phyloP scores from a whole-genome alignment of 2,888 invertebrate genomes.

The Eristalis arbustorum region DNA sequence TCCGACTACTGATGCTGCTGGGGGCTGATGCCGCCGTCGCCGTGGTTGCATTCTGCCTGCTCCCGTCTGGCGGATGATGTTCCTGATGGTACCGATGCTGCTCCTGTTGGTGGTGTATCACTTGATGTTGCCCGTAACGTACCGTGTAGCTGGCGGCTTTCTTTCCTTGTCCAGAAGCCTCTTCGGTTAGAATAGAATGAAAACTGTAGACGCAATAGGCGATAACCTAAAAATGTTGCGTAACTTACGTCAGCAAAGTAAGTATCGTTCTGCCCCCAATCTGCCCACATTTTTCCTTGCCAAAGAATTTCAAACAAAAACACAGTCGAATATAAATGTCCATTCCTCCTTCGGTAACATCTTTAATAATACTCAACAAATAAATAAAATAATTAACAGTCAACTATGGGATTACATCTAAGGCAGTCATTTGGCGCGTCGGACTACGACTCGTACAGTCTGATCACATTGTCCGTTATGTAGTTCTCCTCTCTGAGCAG shows the following conservation, averaged over 20 bases:
- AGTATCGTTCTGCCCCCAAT: neutral
- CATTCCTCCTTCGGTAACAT: slow-evolving; percentile 17
- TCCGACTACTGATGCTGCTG: too few species aligned
- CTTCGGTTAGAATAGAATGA: too few species aligned
- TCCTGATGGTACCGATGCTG: neutral
- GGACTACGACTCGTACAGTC: slow-evolving; percentile 55
- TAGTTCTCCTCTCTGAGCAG: slow-evolving; percentile 17
- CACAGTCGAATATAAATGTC: neutral
- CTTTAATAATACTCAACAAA: slow-evolving; percentile 45
- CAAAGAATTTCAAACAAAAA: neutral
- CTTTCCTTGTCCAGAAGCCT: too few species aligned
- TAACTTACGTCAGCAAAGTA: too few species aligned
- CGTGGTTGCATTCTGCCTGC: slow-evolving; percentile 20
- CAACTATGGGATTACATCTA: slow-evolving; percentile 20
- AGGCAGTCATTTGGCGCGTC: slow-evolving; percentile 8
- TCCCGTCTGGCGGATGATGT: neutral
- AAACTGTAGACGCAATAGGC: too few species aligned
- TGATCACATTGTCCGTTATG: slow-evolving; percentile 47
- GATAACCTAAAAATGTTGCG: too few species aligned
- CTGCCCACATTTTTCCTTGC: neutral
- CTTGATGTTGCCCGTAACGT: slow-evolving; percentile 30
- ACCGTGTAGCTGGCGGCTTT: slow-evolving; percentile 52
- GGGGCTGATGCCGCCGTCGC: neutral
- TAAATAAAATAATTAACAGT: slow-evolving; percentile 55
- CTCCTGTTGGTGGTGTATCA: slow-evolving; percentile 17